Evolutionary conservation across 2,888 invertebrate genomes (phyloP), one percentile per base, ranked within the genome.

Genomic region (Sphecodes monilicornis): DNA sequence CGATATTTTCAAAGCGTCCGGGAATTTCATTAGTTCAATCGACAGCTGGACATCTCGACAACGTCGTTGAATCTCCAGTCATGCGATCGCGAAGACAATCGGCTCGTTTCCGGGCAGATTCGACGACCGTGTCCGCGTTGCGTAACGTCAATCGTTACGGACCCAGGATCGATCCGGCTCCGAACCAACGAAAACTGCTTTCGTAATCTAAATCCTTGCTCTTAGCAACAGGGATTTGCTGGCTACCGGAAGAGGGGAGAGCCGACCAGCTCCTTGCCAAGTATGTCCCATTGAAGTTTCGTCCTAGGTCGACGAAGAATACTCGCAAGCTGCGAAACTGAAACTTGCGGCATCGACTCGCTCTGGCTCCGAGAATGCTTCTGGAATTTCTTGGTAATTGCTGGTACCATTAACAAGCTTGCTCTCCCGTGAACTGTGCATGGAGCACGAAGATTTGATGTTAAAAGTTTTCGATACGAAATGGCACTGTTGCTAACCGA

Each of bases 171-270:
- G 84, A 84, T 82, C 77, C 32, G 29, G 66, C 57, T 39, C 60
- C 73, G 36, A 36, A 66, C 69, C 77, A 32, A 82, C 83, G 76
- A 84, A 82, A 82, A 84, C 84, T 74, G 82, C 83, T 82, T 82
- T 82, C 82, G 84, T 54, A 77, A 84, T 83, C 84, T 73, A 74
- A 84, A 84, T 84, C 73, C 84, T 77, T 54, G 57, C 83, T 77
- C 69, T 82, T 74, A 60, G 83, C 72, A 69, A 83, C 82, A 73
- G 69, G 76, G 82, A 29, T 66, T 72, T 41, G 43, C 29, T 26
- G 26, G 69, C 39, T 26, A 46, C 70, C 29, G 43, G 26, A 39
- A 39, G 39, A 41, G 69, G 43, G 29, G 29, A 26, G 26, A 70
- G 10, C 18, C 18, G 43, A 16, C 60, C 22, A 57, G 69, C n/a